Conservation (phyloP, 2,113 vertebrate genomes). For the Rhineura floridana region DNA sequence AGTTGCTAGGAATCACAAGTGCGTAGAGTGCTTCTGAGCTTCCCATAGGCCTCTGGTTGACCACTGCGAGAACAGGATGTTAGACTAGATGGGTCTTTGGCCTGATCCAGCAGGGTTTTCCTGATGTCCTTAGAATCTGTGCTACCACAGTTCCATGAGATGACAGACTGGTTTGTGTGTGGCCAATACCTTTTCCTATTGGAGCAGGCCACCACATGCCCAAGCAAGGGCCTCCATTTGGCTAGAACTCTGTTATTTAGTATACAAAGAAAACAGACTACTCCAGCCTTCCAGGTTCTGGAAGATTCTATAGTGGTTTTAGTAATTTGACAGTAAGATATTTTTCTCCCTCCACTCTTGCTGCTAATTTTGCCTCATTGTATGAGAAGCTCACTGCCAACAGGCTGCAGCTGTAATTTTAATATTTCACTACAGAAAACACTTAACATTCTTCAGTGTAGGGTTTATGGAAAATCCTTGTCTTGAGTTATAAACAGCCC, state of each 20-base stretch:
- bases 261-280: background rate
- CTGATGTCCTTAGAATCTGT: no score
- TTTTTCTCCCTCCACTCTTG: background rate
- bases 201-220: no score
- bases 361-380: constrained; percentile 15
- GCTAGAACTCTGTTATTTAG: background rate
- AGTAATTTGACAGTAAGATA: background rate
- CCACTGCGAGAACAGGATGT: no score
- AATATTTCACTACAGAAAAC: constrained; percentile 29
- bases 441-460: constrained; percentile 21
- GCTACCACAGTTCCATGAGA: background rate
- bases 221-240: background rate
- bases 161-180: background rate
- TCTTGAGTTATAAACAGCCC: constrained; percentile 20
- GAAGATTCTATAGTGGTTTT: background rate
- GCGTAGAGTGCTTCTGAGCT: no score
- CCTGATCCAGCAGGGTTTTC: no score
- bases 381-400: constrained; percentile 35
- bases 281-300: background rate
- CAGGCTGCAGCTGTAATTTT: constrained; percentile 36
- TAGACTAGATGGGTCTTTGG: no score
- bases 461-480: constrained; percentile 31
- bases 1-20: no score
- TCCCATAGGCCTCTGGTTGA: no score
- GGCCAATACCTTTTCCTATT: background rate